Percentiles rank a stretch among this genome's conserved stretches.
Conservation (phyloP, 2,113 vertebrate genomes). For the Oceanodroma tethys region DNA sequence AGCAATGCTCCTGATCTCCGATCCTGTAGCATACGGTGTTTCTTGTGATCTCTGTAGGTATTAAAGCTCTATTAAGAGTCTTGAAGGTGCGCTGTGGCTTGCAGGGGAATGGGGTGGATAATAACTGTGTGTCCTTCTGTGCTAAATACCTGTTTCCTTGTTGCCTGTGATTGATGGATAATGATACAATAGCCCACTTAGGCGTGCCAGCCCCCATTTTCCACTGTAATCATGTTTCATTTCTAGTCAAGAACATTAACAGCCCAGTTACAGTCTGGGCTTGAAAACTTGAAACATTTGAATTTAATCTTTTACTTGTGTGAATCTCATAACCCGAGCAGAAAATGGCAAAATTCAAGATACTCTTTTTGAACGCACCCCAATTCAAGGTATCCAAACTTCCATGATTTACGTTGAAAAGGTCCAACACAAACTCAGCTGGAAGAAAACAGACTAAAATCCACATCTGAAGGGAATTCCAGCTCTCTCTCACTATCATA, state of each 20-base stretch:
- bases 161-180: constrained; percentile 5
- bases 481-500: background rate
- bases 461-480: background rate
- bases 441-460: background rate
- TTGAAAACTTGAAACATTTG: background rate
- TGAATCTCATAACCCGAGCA: background rate
- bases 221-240: background rate
- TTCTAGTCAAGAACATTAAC: constrained; percentile 9
- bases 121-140: background rate
- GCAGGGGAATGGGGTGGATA: background rate
- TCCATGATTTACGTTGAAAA: background rate
- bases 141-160: constrained; percentile 35
- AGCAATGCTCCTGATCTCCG: background rate
- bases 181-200: background rate
- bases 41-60: background rate
- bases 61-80: constrained; percentile 20
- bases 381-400: background rate
- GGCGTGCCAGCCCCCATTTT: background rate
- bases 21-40: background rate
- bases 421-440: background rate
- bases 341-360: background rate
- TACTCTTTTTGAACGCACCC: background rate
- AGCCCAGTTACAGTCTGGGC: background rate
- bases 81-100: background rate
- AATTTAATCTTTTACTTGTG: background rate